phyloP scores from a whole-genome alignment of 2,113 vertebrate species.

The Oxygymnocypris stewartii region DNA sequence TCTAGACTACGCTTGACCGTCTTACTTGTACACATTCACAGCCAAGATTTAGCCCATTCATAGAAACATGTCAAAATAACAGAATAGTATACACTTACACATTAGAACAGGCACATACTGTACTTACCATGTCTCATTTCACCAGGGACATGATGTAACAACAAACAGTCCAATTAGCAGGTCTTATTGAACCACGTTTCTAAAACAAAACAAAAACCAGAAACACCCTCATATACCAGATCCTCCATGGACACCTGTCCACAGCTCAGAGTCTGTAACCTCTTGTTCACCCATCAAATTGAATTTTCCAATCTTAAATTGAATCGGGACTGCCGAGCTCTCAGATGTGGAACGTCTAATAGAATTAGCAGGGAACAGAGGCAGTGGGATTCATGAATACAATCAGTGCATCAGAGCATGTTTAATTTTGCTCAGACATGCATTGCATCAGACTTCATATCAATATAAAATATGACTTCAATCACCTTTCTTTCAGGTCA shows the following conservation, averaged over 20 bases:
- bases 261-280: constrained; percentile 8
- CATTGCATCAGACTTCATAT: neutral
- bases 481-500: neutral
- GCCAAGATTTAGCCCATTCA: neutral
- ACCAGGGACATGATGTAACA: neutral
- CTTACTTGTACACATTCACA: neutral
- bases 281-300: constrained; percentile 51
- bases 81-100: neutral
- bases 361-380: constrained; percentile 53
- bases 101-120: neutral
- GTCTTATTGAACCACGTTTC: neutral
- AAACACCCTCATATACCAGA: neutral
- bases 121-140: neutral
- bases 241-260: neutral
- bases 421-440: neutral
- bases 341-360: constrained; percentile 59
- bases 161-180: neutral
- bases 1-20: neutral
- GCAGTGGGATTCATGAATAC: constrained; percentile 37
- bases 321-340: constrained; percentile 55
- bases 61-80: neutral
- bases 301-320: constrained; percentile 62
- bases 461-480: neutral
- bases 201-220: neutral
- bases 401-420: neutral